A percentile compares a stretch with the other conserved stretches of the same genome.
Evolutionary conservation across 2,113 vertebrate genomes (phyloP).

Genomic region (Phoenicopterus ruber): DNA sequence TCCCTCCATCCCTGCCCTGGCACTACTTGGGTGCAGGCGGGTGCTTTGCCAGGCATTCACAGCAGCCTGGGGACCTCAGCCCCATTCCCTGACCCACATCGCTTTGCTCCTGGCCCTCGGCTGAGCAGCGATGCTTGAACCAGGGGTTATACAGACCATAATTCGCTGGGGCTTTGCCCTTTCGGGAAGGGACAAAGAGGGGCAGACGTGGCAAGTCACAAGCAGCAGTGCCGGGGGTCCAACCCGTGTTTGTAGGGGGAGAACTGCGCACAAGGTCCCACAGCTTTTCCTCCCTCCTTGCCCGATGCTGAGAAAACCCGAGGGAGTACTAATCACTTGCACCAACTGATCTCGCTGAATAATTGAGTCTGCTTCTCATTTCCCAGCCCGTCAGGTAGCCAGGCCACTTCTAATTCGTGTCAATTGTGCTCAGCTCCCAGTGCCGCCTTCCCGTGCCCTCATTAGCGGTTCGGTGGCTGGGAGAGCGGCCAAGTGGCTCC

Average conservation of each 20-base stretch:
- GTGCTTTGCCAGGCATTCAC: background rate
- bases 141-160: background rate
- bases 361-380: background rate
- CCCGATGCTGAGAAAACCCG: background rate
- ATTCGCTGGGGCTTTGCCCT: background rate
- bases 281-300: background rate
- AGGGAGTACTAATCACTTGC: background rate
- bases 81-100: background rate
- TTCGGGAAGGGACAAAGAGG: background rate
- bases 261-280: background rate
- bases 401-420: background rate
- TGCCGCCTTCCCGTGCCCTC: background rate
- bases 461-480: rapidly evolving
- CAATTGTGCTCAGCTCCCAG: background rate
- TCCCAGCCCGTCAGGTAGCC: background rate
- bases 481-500: background rate
- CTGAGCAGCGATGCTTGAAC: background rate
- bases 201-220: background rate
- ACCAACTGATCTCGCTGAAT: background rate
- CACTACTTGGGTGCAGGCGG: background rate
- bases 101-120: background rate
- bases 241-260: background rate
- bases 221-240: background rate
- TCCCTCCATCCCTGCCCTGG: background rate
- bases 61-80: background rate